Conservation (phyloP, 2,888 invertebrate species). For the Synergus umbraculus region DNA sequence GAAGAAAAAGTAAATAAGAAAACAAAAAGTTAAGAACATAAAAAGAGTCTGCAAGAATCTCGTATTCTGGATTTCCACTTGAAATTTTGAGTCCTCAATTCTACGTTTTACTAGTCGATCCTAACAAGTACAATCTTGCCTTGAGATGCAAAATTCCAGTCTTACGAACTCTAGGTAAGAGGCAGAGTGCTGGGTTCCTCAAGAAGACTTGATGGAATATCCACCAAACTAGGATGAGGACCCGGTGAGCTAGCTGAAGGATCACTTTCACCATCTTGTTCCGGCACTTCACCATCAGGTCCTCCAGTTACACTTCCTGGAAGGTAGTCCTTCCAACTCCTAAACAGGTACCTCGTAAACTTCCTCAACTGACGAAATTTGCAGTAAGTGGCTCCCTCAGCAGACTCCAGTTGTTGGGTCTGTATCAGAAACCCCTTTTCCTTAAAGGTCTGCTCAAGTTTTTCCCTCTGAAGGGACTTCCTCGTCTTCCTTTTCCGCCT, state of each 20-base stretch:
- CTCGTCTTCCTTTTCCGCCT: conserved; percentile 86
- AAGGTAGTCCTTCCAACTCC: conserved; percentile 96
- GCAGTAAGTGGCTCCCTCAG: conserved; percentile 95
- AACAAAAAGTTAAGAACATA: no score
- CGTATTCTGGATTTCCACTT: not conserved
- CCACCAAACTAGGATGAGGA: conserved; percentile 59
- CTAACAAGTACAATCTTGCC: conserved; percentile 21
- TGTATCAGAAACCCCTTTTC: conserved; percentile 96
- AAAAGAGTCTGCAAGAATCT: conserved; percentile 15
- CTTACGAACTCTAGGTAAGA: conserved; percentile 61
- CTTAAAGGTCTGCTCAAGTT: conserved; percentile 93
- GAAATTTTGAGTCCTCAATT: not conserved
- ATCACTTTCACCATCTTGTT: conserved; percentile 61
- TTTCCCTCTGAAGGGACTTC: conserved; percentile 91
- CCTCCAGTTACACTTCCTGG: conserved; percentile 83
- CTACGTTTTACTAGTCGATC: conserved; percentile 31
- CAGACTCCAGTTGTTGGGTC: conserved; percentile 94
- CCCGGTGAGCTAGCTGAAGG: conserved; percentile 48
- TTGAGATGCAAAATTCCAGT: conserved; percentile 19
- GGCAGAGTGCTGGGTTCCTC: conserved; percentile 70
- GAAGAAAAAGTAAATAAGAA: not conserved
- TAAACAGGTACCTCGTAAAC: conserved; percentile 92
- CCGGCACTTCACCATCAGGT: conserved; percentile 60
- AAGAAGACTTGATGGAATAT: conserved; percentile 61
- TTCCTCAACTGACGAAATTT: conserved; percentile 94